Evolutionary conservation across 1,140 invertebrate genomes (phyloP).

Genomic region (Zaprionus inermis): DNA sequence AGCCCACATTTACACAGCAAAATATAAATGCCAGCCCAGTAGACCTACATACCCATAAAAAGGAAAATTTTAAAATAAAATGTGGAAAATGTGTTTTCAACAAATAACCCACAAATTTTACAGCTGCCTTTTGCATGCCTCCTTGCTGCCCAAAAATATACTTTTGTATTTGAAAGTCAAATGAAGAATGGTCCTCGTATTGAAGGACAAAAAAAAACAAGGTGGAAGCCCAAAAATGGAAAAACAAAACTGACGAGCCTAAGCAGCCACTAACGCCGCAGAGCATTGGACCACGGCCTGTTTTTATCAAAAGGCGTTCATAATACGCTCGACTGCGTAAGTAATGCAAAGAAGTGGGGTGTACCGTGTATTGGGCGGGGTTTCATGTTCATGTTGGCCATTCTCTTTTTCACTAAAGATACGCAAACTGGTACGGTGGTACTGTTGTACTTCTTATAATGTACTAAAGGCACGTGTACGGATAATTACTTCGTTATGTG

Average conservation of each 20-base stretch:
- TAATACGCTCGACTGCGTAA: slow-evolving; percentile 23
- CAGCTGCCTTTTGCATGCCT: slow-evolving; percentile 69
- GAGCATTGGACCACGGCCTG: slow-evolving; percentile 9
- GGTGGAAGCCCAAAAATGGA: slow-evolving; percentile 14
- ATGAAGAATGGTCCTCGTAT: slow-evolving; percentile 59
- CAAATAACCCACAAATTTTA: slow-evolving; percentile 71
- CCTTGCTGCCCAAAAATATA: slow-evolving; percentile 64
- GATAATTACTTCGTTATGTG: not conserved
- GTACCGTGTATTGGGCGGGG: slow-evolving; percentile 1
- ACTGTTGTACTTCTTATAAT: not conserved
- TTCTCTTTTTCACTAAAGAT: not conserved
- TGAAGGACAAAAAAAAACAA: slow-evolving; percentile 67
- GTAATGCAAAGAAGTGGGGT: not conserved
- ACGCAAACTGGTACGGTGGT: not conserved
- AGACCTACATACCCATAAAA: slow-evolving; percentile 4
- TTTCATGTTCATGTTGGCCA: slow-evolving; percentile 20
- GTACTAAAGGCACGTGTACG: no score
- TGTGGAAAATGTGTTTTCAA: slow-evolving; percentile 68
- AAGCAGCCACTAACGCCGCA: slow-evolving; percentile 38
- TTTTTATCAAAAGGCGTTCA: slow-evolving; percentile 29
- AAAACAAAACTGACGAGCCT: slow-evolving; percentile 49
- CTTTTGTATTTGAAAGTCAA: slow-evolving; percentile 74
- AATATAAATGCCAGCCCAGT: slow-evolving; percentile 2
- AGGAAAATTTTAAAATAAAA: slow-evolving; percentile 40
- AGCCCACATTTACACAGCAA: slow-evolving; percentile 43